Evolutionary conservation across 2,113 vertebrate species (phyloP).

Genomic region (Cyanoderma ruficeps): DNA sequence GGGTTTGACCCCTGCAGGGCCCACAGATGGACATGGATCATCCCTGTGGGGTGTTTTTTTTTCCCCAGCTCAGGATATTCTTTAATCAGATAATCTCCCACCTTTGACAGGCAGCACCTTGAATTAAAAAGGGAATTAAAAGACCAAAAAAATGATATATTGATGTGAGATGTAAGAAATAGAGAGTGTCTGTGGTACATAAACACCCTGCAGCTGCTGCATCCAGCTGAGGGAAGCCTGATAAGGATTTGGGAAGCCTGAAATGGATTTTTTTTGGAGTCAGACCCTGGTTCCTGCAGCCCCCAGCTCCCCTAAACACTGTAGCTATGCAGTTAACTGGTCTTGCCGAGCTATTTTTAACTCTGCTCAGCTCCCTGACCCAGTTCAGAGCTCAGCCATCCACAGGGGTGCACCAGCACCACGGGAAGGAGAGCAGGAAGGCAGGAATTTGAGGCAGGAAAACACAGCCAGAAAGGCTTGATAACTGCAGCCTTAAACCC

Average conservation of each 20-base stretch:
- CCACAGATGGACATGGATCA: not conserved
- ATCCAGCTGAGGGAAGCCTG: not conserved
- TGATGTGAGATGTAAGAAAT: rapidly evolving
- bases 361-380: slow-evolving; percentile 40
- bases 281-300: not conserved
- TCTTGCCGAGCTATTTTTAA: slow-evolving; percentile 35
- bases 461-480: not conserved
- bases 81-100: not conserved
- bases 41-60: not conserved
- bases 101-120: not conserved
- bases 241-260: not conserved
- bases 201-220: not conserved
- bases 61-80: not conserved
- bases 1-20: not conserved
- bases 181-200: not conserved
- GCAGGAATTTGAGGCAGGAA: not conserved
- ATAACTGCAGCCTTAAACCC: not conserved
- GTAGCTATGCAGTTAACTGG: not conserved
- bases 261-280: not conserved
- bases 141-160: not conserved
- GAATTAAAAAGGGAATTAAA: not conserved
- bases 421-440: not conserved
- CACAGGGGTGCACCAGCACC: not conserved
- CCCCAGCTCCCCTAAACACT: not conserved
- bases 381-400: not conserved